A percentile compares a stretch with the other conserved stretches of the same genome.
These are phyloP conservation scores for Osmerus mordax DNA, from an alignment of 2,113 vertebrate species.

Conservation along the genomic window DNA sequence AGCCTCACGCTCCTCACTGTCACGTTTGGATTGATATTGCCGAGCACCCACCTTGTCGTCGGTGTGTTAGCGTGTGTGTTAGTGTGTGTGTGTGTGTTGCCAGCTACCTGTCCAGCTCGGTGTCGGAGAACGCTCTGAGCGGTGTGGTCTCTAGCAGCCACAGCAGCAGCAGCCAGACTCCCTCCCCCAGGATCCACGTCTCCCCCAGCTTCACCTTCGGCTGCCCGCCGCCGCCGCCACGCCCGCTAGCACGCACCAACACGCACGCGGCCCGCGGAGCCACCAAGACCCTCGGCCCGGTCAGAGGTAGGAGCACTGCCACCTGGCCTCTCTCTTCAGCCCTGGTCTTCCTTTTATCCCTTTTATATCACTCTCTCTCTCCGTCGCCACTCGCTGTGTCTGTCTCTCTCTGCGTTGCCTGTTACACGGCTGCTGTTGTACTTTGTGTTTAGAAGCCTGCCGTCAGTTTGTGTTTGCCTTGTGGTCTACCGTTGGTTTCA, in stretches of 20 bases:
- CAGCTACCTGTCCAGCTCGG: conserved; percentile 76
- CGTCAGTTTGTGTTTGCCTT: no score
- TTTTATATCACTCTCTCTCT: not conserved
- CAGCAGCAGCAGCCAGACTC: conserved; percentile 78
- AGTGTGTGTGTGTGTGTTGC: not conserved
- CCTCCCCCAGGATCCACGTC: conserved; percentile 76
- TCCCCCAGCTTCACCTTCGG: conserved; percentile 87
- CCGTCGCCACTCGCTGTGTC: not conserved
- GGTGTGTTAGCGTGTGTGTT: not conserved
- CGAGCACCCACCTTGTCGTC: not conserved
- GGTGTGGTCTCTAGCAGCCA: conserved; percentile 78
- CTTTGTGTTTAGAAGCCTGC: no score
- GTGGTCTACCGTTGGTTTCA: no score
- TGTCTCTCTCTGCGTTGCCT: no score
- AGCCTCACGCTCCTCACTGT: not conserved
- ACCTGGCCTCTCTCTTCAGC: not conserved
- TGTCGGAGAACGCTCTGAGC: conserved; percentile 78
- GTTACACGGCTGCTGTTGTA: no score
- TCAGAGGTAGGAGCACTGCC: conserved; percentile 81
- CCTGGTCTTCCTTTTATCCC: conserved; percentile 7
- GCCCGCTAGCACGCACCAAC: conserved; percentile 50
- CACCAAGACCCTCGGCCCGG: conserved; percentile 66
- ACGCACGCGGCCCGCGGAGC: conserved; percentile 47
- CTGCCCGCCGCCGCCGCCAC: conserved; percentile 55
- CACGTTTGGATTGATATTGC: not conserved